Base-by-base conservation (phyloP, 2,797 vertebrate species). In the Lophotriccus pileatus region DNA sequence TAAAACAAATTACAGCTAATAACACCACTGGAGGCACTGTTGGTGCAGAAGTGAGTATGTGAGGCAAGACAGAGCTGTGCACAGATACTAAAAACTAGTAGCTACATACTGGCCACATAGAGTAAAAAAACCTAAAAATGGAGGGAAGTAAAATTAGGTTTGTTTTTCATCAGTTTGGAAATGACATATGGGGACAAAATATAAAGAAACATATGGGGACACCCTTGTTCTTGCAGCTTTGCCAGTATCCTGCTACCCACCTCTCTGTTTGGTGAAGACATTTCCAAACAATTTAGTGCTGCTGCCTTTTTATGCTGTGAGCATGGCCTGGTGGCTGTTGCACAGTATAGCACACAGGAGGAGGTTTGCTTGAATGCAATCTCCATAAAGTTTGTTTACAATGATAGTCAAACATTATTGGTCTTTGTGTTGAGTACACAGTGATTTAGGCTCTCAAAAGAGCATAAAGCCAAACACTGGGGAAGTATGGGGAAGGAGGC, bases 361-460 rank as follows among this genome's bases (percentile, higher is more conserved):
- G 84, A 87, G 46, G 41, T 73, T 84, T 84, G 55, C 80, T 86
- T 76, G 47, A 86, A 56, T 92, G 60, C 10, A 64, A 22, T 60
- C n/a, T 52, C 91, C 52, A 66, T 92, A 88, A 95, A 90, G 41
- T 69, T 94, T 86, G 62, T 93, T 97, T 94, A 95, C 67, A 93
- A 56, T 46, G 27, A 32, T 67, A 86, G 90, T 93, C 58, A 91
- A 94, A 95, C 1, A 8, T 89, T 89, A 94, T 55, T 76, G 70
- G 83, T 75, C 82, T 84, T 93, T 84, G 63, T 72, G 44, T 53
- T 53, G 82, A 84, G 30, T 15, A 60, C 37, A 81, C 43, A 59
- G 55, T 17, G 15, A 76, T 93, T 87, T 70, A 90, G 52, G 39
- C 17, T 83, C 5, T 3, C 34, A 64, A 87, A 83, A 23, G 3